phyloP scores from a whole-genome alignment of 2,797 vertebrate species.

The Cossypha heuglini region DNA sequence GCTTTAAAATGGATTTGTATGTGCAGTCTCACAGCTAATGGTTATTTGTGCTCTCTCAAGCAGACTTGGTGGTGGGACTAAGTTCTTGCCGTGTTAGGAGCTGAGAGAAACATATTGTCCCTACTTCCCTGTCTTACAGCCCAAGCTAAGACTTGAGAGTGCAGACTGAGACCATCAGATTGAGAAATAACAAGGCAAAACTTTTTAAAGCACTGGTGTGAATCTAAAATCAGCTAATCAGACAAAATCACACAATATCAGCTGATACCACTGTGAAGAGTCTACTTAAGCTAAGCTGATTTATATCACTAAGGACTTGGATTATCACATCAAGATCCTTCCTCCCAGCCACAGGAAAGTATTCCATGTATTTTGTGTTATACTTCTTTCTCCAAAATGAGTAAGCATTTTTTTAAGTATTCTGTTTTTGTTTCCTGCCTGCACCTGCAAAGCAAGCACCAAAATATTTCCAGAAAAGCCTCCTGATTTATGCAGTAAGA shows the following conservation, averaged over 20 bases:
- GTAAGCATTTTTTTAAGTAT: conserved; percentile 33
- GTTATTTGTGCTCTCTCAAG: background rate
- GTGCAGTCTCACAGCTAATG: background rate
- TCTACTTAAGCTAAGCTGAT: background rate
- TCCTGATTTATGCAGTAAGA: conserved; percentile 17
- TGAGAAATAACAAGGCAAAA: background rate
- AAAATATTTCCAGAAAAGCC: conserved; percentile 34
- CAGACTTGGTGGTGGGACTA: background rate
- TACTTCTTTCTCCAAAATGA: conserved; percentile 22
- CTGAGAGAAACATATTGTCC: background rate
- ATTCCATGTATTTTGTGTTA: background rate
- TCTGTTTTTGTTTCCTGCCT: conserved; percentile 40
- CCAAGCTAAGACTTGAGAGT: background rate
- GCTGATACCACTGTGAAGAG: background rate
- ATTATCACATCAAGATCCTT: conserved; percentile 2
- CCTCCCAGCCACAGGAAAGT: background rate
- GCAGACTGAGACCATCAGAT: background rate
- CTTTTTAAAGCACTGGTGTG: background rate
- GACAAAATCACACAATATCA: conserved; percentile 2
- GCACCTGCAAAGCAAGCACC: conserved; percentile 52
- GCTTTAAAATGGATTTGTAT: background rate
- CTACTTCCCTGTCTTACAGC: background rate
- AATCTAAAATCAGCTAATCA: conserved; percentile 8
- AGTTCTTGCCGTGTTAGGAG: background rate
- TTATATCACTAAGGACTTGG: background rate